phyloP scores from a whole-genome alignment of 2,113 vertebrate genomes.

The Azemiops feae region DNA sequence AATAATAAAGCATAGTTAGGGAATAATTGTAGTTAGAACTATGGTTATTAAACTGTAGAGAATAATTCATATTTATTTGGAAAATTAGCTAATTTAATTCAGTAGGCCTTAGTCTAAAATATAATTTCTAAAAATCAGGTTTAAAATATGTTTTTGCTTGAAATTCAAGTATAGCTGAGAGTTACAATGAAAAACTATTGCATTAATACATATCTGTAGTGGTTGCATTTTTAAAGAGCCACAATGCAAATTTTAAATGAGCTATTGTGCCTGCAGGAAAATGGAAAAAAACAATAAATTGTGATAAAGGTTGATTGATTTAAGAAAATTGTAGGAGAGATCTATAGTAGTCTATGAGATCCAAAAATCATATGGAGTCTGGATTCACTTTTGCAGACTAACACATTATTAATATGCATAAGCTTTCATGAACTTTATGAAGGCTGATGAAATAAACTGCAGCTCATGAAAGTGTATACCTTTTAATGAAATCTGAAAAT shows the following conservation, averaged over 20 bases:
- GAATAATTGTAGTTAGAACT: conserved; percentile 4
- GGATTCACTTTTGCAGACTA: not conserved
- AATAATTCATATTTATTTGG: not conserved
- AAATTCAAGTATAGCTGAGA: not conserved
- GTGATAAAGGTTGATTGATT: not conserved
- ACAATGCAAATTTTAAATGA: conserved; percentile 7
- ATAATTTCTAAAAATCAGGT: not conserved
- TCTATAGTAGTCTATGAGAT: not conserved
- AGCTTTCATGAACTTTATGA: not conserved
- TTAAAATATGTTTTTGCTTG: not conserved
- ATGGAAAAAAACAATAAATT: not conserved
- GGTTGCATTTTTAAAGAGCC: conserved; percentile 21
- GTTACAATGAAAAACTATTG: not conserved
- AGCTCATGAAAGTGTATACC: not conserved
- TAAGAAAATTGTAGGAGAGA: not conserved
- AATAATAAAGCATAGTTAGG: not conserved
- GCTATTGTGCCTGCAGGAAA: conserved; percentile 28
- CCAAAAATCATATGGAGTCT: not conserved
- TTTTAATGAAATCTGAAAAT: not conserved
- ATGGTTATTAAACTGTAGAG: not conserved
- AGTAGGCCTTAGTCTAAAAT: not conserved
- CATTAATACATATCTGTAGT: conserved; percentile 2
- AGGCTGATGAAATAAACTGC: not conserved
- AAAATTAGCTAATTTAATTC: not conserved
- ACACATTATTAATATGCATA: not conserved